A percentile compares a stretch with the other conserved stretches of the same genome.
phyloP scores from a whole-genome alignment of 2,797 vertebrate genomes.

The Helostoma temminkii region DNA sequence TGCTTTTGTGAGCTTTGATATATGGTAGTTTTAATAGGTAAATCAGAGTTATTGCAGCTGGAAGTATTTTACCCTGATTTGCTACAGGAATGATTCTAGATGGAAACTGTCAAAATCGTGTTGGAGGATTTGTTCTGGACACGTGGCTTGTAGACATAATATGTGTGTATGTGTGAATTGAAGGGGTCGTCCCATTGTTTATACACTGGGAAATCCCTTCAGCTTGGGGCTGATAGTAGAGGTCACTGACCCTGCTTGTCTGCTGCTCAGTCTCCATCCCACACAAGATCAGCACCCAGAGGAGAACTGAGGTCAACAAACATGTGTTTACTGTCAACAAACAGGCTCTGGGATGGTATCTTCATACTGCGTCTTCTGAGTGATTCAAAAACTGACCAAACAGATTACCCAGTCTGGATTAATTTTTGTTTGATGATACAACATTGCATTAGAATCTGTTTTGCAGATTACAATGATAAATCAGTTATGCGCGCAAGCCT shows the following conservation, averaged over 20 bases:
- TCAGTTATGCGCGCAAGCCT: not conserved
- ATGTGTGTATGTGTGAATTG: slow-evolving; percentile 9
- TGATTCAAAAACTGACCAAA: slow-evolving; percentile 3
- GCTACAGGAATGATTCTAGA: not conserved
- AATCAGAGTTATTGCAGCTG: not conserved
- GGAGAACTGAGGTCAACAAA: slow-evolving; percentile 38
- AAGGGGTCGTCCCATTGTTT: slow-evolving; percentile 16
- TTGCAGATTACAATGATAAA: slow-evolving; percentile 9
- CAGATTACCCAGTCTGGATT: not conserved
- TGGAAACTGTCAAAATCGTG: not conserved
- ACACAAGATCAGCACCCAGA: slow-evolving; percentile 20
- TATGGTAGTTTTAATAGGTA: too few species aligned
- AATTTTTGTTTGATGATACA: slow-evolving; percentile 27
- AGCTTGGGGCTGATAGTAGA: slow-evolving; percentile 18
- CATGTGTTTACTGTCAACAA: slow-evolving; percentile 44
- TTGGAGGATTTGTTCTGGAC: slow-evolving; percentile 14
- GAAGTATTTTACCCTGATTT: not conserved
- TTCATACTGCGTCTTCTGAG: not conserved
- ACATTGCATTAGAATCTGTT: not conserved
- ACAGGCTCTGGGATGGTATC: not conserved
- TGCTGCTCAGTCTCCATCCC: slow-evolving; percentile 20
- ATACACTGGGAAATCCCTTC: slow-evolving; percentile 37
- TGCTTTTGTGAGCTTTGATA: too few species aligned
- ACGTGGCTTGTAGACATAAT: slow-evolving; percentile 19
- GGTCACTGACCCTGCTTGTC: slow-evolving; percentile 22